These are phyloP conservation scores for Poecile montanus DNA, from an alignment of 2,797 vertebrate species.

Conservation along the genomic window DNA sequence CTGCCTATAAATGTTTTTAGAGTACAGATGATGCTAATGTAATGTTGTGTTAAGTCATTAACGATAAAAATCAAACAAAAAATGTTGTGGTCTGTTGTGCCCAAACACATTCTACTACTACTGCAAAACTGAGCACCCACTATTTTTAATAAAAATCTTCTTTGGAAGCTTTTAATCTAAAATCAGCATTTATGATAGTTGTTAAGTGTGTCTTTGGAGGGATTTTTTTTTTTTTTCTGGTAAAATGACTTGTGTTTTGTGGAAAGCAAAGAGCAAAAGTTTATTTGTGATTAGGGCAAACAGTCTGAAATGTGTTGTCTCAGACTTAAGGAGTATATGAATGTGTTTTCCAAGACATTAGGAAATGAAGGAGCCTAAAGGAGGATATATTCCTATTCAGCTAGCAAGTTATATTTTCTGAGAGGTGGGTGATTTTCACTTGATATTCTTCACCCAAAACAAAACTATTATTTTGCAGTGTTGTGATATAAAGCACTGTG, in stretches of 20 bases:
- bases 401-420: not conserved
- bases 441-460: not conserved
- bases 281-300: not conserved
- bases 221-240: not conserved
- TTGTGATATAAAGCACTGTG: not conserved
- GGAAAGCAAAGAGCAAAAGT: not conserved
- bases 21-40: not conserved
- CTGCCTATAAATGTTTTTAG: constrained; percentile 48
- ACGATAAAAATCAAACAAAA: not conserved
- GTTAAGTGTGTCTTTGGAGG: not conserved
- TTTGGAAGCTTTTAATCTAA: not conserved
- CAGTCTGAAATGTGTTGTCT: not conserved
- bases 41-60: not conserved
- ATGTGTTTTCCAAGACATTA: not conserved
- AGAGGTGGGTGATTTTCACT: not conserved
- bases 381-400: not conserved
- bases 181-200: not conserved
- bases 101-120: not conserved
- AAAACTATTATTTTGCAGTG: not conserved
- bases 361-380: not conserved
- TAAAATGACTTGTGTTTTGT: not conserved
- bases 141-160: not conserved
- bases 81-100: not conserved
- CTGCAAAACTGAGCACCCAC: not conserved
- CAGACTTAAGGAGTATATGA: not conserved